Evolutionary conservation across 2,113 vertebrate genomes (phyloP).

Genomic region (Balaenoptera acutorostrata): DNA sequence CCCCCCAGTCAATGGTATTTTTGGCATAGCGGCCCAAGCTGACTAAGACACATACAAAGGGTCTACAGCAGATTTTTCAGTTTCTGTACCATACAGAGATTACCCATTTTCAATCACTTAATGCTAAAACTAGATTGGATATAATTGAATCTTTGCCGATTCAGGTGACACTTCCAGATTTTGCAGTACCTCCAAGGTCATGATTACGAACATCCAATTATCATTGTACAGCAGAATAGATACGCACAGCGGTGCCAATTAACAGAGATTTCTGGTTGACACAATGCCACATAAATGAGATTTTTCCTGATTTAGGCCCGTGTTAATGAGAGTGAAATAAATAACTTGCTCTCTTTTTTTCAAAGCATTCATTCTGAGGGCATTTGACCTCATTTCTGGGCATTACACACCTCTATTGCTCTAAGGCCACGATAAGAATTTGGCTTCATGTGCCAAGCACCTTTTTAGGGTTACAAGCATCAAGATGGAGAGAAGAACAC

Average conservation of each 20-base stretch:
- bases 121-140: background rate
- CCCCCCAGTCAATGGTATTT: background rate
- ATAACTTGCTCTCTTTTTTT: background rate
- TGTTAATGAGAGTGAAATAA: background rate
- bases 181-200: background rate
- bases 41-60: background rate
- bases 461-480: background rate
- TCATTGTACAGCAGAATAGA: background rate
- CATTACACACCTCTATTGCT: background rate
- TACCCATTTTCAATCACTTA: background rate
- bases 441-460: background rate
- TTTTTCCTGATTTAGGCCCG: background rate
- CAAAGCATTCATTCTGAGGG: conserved; percentile 2
- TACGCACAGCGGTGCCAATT: background rate
- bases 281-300: background rate
- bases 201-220: background rate
- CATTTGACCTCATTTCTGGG: background rate
- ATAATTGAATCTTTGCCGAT: background rate
- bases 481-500: background rate
- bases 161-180: background rate
- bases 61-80: background rate
- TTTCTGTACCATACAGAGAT: background rate
- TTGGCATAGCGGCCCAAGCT: background rate
- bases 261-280: background rate
- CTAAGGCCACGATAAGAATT: background rate